phyloP scores from a whole-genome alignment of 1,140 invertebrate species.

The Platyscapa corneri region DNA sequence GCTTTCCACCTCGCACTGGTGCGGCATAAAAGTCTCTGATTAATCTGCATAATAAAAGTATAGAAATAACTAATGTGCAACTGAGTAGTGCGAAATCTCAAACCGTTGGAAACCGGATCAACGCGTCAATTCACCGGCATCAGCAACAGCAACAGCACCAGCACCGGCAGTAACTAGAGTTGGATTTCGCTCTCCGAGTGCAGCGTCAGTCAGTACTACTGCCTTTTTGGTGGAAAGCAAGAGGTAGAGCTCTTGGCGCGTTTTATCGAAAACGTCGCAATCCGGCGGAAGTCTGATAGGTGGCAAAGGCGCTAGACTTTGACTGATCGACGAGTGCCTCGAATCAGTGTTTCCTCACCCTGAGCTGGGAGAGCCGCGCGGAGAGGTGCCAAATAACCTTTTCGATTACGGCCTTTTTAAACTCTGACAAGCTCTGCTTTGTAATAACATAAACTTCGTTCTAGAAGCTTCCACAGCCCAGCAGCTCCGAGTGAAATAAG shows the following conservation, averaged over 20 bases:
- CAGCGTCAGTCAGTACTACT: neutral
- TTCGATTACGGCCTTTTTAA: neutral
- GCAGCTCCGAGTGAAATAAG: too few species aligned
- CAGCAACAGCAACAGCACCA: neutral
- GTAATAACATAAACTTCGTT: too few species aligned
- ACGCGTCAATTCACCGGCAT: slow-evolving; percentile 10
- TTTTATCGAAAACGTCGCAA: slow-evolving; percentile 37
- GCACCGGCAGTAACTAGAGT: neutral
- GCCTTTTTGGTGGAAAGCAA: slow-evolving; percentile 18
- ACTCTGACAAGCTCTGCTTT: neutral
- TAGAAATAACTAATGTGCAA: neutral
- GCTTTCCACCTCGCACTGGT: neutral
- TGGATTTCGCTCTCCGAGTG: neutral
- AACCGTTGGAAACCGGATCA: slow-evolving; percentile 4
- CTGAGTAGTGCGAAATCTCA: neutral
- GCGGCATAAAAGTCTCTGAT: neutral
- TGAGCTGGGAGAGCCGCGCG: neutral
- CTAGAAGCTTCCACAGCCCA: too few species aligned
- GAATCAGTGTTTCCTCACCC: slow-evolving; percentile 8
- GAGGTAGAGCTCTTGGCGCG: neutral
- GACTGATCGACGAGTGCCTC: slow-evolving; percentile 31
- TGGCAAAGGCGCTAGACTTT: neutral
- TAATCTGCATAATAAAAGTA: neutral
- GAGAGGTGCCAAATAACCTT: neutral
- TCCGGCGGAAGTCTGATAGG: slow-evolving; percentile 9